Evolutionary conservation across 1,140 invertebrate species (phyloP).

Genomic region (Microplitis mediator): DNA sequence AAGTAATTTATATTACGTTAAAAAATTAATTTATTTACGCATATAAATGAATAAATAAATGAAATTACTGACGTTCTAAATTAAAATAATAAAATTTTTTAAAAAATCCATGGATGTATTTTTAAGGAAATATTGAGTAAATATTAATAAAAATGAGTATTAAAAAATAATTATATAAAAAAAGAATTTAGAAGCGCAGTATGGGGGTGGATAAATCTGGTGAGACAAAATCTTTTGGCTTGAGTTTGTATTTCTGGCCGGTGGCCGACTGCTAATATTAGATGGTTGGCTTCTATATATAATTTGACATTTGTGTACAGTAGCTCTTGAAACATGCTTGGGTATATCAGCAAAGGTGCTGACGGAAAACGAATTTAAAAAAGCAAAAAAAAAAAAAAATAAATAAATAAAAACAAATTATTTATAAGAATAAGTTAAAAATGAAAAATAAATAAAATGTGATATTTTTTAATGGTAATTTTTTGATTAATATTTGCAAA

Average conservation of each 20-base stretch:
- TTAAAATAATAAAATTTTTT: no score
- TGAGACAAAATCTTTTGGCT: constrained; percentile 18
- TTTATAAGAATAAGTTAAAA: no score
- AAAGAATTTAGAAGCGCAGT: not conserved
- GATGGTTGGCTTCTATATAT: constrained; percentile 45
- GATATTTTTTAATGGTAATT: no score
- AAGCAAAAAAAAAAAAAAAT: no score
- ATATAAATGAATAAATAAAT: no score
- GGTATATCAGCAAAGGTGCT: not conserved
- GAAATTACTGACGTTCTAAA: no score
- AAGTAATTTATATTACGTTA: no score
- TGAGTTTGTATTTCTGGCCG: constrained; percentile 45
- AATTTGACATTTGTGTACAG: constrained; percentile 50
- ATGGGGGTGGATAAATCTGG: constrained; percentile 6
- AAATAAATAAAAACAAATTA: no score
- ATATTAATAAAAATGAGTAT: not conserved
- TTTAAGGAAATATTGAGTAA: not conserved
- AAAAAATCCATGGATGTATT: not conserved
- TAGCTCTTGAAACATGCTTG: constrained; percentile 8
- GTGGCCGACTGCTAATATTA: constrained; percentile 54
- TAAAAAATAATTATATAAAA: not conserved
- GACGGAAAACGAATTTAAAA: no score
- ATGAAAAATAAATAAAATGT: no score
- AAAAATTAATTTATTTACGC: no score
- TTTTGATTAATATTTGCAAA: no score